Base-by-base conservation (phyloP, 1,140 invertebrate genomes). In the Physella acuta region DNA sequence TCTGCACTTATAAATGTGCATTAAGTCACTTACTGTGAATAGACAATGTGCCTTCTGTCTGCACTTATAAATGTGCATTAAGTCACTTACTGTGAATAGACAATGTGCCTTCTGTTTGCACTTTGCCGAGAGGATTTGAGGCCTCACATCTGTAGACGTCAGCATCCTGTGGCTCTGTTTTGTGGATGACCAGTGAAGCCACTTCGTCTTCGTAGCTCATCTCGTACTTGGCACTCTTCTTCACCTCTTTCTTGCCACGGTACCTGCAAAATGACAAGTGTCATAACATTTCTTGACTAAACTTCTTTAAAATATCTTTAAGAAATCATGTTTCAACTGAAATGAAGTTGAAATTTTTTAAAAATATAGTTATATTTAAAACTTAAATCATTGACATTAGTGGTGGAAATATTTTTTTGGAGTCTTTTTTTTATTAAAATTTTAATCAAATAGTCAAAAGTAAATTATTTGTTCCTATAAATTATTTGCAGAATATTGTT, bases 141-240 rank as follows among this genome's bases (percentile, higher is more conserved):
- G 78, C 81, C 66, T 80, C 78, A 65, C 81, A 78, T 62, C 73
- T 70, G 72, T 85, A 85, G 0, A 76, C 73, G 56, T 78, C 84
- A 58, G 81, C 73, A 72, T 85, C 84, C n/a, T 71, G 73, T 44
- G 78, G 76, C 62, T 82, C 78, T 28, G 79, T 81, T 55, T 84
- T 77, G 51, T 80, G 76, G 30, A 85, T 78, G n/a, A 78, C 76
- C 28, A 85, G 75, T n/a, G 78, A 68, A 8, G 82, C 82, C 31
- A 78, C 74, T 36, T 80, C 76, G 59, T 82, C 78, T 58, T 81
- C 78, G 31, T 82, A 80, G 68, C 78, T 82, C 77, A 82, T 85
- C 67, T 80, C 77, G 73, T 83, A 83, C 61, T 84, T 84, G 4
- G 79, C 71, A 61, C 76, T 79, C 72, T 80, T 79, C 62, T 78